Evolutionary conservation across 2,797 vertebrate genomes (phyloP).

Genomic region (Loris lydekkerianus): DNA sequence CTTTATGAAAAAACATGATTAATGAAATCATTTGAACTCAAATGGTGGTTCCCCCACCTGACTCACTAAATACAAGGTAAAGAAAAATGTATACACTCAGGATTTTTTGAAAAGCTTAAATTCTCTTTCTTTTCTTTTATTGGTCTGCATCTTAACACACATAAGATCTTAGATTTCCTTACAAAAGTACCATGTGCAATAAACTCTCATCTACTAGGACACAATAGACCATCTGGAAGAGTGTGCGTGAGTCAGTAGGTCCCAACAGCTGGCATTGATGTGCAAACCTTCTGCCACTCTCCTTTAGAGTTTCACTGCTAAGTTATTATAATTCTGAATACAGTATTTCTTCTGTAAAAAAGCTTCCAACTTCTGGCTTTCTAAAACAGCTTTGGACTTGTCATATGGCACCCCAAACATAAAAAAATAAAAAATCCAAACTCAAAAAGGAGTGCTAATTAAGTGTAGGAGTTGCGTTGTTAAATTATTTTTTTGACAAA

Average conservation of each 20-base stretch:
- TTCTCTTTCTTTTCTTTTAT: background rate
- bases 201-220: slow-evolving; percentile 57
- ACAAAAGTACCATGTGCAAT: slow-evolving; percentile 34
- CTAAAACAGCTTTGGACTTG: slow-evolving; percentile 60
- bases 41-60: background rate
- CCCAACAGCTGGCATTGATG: slow-evolving; percentile 57
- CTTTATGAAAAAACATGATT: slow-evolving; percentile 43
- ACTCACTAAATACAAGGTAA: slow-evolving; percentile 29
- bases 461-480: slow-evolving; percentile 3
- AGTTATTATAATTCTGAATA: slow-evolving; percentile 75
- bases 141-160: slow-evolving; percentile 22
- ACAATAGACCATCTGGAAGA: slow-evolving; percentile 70
- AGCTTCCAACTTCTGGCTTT: slow-evolving; percentile 63
- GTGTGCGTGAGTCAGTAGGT: slow-evolving; percentile 64
- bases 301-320: slow-evolving; percentile 58
- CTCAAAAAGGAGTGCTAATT: slow-evolving; percentile 46
- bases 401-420: slow-evolving; percentile 26
- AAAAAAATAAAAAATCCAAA: background rate
- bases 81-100: background rate
- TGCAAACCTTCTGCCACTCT: slow-evolving; percentile 52
- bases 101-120: background rate
- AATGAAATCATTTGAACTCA: slow-evolving; percentile 18
- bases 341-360: slow-evolving; percentile 62
- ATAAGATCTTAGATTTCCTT: slow-evolving; percentile 68
- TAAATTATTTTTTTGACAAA: slow-evolving; percentile 67